A percentile compares a stretch with the other conserved stretches of the same genome.
phyloP scores from a whole-genome alignment of 1,140 invertebrate species.

The Vollenhovia emeryi region DNA sequence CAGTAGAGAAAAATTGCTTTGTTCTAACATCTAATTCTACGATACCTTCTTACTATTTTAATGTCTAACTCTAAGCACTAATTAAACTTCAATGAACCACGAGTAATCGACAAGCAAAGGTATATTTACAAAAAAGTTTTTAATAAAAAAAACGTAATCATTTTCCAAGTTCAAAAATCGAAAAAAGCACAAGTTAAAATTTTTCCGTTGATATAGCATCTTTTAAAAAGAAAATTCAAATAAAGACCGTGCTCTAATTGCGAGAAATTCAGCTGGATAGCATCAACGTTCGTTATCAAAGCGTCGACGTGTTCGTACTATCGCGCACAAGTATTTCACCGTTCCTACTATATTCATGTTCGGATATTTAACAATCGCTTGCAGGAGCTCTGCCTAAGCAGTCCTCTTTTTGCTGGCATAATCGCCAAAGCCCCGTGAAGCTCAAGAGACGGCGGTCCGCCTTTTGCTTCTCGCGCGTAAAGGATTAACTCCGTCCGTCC shows the following conservation, averaged over 20 bases:
- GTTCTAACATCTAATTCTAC: conserved; percentile 7
- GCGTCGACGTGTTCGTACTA: conserved; percentile 7
- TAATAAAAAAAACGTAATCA: neutral
- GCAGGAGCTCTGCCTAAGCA: conserved; percentile 21
- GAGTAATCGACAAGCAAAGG: neutral
- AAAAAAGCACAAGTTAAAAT: neutral
- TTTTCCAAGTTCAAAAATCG: neutral
- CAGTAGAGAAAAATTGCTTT: conserved; percentile 3
- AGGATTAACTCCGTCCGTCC: conserved; percentile 69
- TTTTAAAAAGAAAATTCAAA: neutral
- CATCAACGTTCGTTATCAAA: neutral
- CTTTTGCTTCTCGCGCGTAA: conserved; percentile 71
- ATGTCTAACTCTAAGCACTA: neutral
- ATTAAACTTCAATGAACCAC: neutral
- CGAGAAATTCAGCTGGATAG: neutral
- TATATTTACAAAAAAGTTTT: neutral
- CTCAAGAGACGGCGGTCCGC: conserved; percentile 67
- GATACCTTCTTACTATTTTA: conserved; percentile 21
- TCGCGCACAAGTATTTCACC: conserved; percentile 3
- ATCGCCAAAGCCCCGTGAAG: conserved; percentile 71
- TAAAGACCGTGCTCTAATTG: neutral
- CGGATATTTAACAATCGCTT: conserved; percentile 68
- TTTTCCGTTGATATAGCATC: too few species aligned
- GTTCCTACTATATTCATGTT: conserved; percentile 30
- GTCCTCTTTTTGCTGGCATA: conserved; percentile 55